Base-by-base conservation (phyloP, 2,797 vertebrate species). In the Denticeps clupeoides region DNA sequence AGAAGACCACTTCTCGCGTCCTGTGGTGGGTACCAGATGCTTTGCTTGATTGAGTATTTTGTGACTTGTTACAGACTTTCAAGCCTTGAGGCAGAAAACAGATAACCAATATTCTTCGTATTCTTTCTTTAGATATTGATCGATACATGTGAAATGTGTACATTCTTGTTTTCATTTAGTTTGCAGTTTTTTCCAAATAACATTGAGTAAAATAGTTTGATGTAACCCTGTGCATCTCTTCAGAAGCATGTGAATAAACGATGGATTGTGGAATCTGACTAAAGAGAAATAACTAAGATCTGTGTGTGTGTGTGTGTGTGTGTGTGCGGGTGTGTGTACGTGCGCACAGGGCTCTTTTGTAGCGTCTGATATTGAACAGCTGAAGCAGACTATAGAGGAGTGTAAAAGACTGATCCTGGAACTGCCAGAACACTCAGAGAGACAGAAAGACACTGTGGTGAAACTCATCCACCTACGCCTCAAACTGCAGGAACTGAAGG, bases 401-500 rank as follows among this genome's bases (percentile, higher is more conserved):
- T 97, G 91, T 70, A 97, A 94, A 70, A 83, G 81, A 58, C 69
- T 76, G 62, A 96, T 97, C 60, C 64, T 93, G 68, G 93, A 93
- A 40, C 79, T 96, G 54, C 93, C 94, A 0, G 94, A 98, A 47
- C 87, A 95, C 60, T 98, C 93, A 0, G 93, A 97, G 82, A 75
- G 75, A 65, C 93, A 97, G 75, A 95, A 96, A 63, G 92, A 97
- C 1, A 89, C 89, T 0, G 92, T 97, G 22, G 89, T 93, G 27
- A 84, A 91, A 67, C 90, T 97, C 15, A 93, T 97, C 47, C 94
- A 95, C 60, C 89, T 97, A 16, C 87, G 94, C 4, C 89, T 98
- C 69, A 97, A 96, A 69, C 85, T 97, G 5, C 93, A 97, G 69
- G 92, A 98, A 59, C 85, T 98, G 23, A 90, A 97, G 87, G 94